Conservation (phyloP, 2,797 vertebrate species). For the Hydrophis major region DNA sequence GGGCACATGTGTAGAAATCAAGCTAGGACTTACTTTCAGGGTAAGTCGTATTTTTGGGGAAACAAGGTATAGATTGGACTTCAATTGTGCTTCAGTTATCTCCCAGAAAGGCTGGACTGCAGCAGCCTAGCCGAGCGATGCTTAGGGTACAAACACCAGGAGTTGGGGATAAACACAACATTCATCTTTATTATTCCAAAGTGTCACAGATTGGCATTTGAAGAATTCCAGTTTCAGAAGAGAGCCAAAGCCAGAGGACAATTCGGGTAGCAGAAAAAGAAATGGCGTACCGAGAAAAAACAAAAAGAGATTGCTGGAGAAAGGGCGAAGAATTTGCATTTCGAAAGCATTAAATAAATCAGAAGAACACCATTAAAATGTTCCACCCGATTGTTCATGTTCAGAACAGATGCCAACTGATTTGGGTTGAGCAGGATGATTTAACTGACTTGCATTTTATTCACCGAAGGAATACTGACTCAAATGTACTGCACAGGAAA, state of each 20-base stretch:
- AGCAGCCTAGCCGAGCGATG: constrained; percentile 31
- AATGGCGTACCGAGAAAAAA: constrained; percentile 5
- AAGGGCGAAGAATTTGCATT: constrained; percentile 14
- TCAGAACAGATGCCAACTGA: not conserved
- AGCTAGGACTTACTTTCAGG: no score
- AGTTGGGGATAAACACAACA: constrained; percentile 7
- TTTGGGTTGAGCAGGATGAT: not conserved
- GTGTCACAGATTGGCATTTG: constrained; percentile 8
- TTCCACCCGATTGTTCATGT: constrained; percentile 23
- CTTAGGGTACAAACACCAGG: constrained; percentile 28
- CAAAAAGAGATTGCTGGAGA: not conserved
- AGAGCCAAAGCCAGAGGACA: not conserved
- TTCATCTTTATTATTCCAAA: constrained; percentile 15
- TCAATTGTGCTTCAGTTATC: constrained; percentile 11
- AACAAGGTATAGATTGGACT: not conserved
- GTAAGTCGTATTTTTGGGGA: no score
- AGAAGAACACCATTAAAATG: not conserved
- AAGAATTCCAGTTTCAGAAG: constrained; percentile 5
- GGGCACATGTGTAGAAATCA: no score
- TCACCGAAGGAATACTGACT: constrained; percentile 56
- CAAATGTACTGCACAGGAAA: constrained; percentile 39
- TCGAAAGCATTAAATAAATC: constrained; percentile 21
- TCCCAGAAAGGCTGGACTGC: constrained; percentile 40
- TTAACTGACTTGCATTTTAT: constrained; percentile 29
- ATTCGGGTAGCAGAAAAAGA: constrained; percentile 8